Conservation (phyloP, 2,113 vertebrate species). For the Pogona vitticeps region DNA sequence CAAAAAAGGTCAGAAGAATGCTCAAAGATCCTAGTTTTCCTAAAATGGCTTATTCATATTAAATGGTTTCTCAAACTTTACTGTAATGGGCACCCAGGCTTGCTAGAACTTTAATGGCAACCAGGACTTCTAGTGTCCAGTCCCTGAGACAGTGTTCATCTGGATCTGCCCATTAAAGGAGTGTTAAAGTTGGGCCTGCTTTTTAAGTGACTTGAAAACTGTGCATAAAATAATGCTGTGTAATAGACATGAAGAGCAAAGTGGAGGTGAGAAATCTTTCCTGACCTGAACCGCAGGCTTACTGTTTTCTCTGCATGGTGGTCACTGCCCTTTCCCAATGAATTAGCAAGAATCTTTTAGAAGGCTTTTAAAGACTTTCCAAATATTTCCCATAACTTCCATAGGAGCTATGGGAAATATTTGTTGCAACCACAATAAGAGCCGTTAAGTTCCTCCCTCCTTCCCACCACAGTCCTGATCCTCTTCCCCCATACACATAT, state of each 20-base stretch:
- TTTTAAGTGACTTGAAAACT: not conserved
- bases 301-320: not conserved
- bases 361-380: not conserved
- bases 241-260: not conserved
- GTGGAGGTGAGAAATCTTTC: not conserved
- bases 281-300: not conserved
- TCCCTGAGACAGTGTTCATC: not conserved
- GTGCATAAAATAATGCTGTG: not conserved
- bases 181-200: not conserved
- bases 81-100: not conserved
- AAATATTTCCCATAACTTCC: not conserved
- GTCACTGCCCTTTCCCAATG: not conserved
- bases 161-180: not conserved
- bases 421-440: not conserved
- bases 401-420: not conserved
- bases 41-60: not conserved
- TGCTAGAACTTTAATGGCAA: not conserved
- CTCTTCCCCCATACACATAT: not conserved
- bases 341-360: not conserved
- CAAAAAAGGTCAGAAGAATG: constrained; percentile 4
- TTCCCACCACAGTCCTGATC: not conserved
- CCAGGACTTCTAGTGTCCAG: not conserved
- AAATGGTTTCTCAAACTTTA: not conserved
- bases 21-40: not conserved
- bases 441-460: not conserved